Base-by-base conservation (phyloP, 1,140 invertebrate species). In the Laodelphax striatellus region DNA sequence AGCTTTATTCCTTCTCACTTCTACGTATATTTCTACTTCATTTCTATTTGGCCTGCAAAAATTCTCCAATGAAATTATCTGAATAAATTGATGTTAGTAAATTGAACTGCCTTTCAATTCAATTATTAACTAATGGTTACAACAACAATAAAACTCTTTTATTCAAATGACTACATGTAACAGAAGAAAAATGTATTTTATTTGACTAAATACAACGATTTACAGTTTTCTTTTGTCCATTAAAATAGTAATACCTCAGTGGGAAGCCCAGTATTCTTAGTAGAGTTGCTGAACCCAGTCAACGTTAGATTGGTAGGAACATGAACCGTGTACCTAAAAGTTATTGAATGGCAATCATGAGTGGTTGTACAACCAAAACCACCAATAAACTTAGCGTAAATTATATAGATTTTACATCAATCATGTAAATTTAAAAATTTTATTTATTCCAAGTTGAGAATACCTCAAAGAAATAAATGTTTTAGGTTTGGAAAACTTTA, bases 311-410 rank as follows among this genome's bases (percentile, higher is more conserved):
- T 50, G 3, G 17, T 16, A 66, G 52, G 21, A 65, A 53, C 17
- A 68, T 56, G 6, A 19, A 77, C 75, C 1, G 64, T 75, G 65
- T 80, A 86, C 54, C 66, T 70, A 9, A 38, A 38, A 5, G 11
- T 38, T 5, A 11, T 8, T 8, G 10, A 8, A 38, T 38, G 34
- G 2, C 1, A 11, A 5, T 38, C 10, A 38, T 38, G 34, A 38
- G 34, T 38, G 10, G 3, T 38, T 38, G 34, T 38, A 28, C 2
- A 28, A 28, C 2, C 24, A 28, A 28, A 28, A 28, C 2, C 6
- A 28, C 2, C 24, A 28, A 28, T 28, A 28, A 28, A 28, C 24
- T 28, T 28, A 28, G 24, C 2, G 24, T 28, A 28, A 28, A 28
- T 4, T 28, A 28, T 28, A 6, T 28, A 28, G 24, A 28, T 28